These are phyloP conservation scores for Triplophysa yarkandensis DNA, from an alignment of 2,797 vertebrate genomes.

Conservation along the genomic window DNA sequence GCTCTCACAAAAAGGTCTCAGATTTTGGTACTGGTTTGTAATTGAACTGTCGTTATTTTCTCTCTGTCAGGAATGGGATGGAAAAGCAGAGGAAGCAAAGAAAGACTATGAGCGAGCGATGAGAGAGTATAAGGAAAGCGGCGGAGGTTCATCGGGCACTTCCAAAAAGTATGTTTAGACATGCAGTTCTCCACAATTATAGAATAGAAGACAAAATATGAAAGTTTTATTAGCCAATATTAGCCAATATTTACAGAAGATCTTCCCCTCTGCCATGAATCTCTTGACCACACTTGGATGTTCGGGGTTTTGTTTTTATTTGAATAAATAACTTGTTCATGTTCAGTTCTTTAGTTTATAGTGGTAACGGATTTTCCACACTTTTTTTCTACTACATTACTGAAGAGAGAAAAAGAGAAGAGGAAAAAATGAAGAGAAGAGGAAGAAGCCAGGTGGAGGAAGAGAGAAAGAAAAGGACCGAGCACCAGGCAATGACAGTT, in stretches of 20 bases:
- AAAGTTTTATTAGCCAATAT: no score
- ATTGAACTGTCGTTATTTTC: neutral
- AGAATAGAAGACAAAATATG: no score
- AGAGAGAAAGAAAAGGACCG: slow-evolving; percentile 53
- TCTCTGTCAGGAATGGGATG: slow-evolving; percentile 77
- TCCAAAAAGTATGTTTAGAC: slow-evolving; percentile 69
- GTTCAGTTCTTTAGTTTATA: neutral
- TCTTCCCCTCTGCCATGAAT: neutral
- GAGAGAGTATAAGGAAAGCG: slow-evolving; percentile 79
- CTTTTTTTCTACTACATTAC: neutral
- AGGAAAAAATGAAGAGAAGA: slow-evolving; percentile 56
- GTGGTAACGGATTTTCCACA: neutral
- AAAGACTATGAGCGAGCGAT: slow-evolving; percentile 81
- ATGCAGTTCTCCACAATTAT: no score
- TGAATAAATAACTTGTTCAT: neutral
- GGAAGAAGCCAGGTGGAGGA: slow-evolving; percentile 67
- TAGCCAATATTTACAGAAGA: no score
- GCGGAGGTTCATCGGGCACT: slow-evolving; percentile 69
- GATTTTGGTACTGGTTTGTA: neutral
- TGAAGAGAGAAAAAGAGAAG: slow-evolving; percentile 66
- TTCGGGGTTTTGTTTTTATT: neutral
- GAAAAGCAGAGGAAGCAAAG: slow-evolving; percentile 80
- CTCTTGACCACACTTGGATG: neutral
- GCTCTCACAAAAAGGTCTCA: neutral
- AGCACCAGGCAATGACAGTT: slow-evolving; percentile 69